phyloP scores from a whole-genome alignment of 2,113 vertebrate species.

The Notarius lentiginosus region DNA sequence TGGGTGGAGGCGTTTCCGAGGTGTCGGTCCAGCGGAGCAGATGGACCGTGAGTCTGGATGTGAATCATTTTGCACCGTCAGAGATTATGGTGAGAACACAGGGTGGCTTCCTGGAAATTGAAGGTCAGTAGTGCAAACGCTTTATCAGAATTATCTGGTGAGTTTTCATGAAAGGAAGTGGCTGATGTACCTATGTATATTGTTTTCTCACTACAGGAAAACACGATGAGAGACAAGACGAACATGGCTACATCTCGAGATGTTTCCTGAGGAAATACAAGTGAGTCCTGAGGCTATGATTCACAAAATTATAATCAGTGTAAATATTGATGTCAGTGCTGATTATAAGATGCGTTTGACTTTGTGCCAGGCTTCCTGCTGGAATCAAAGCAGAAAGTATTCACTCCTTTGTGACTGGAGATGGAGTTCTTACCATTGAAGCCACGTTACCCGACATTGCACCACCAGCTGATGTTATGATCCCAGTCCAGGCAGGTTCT shows the following conservation, averaged over 20 bases:
- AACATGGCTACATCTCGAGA: constrained; percentile 72
- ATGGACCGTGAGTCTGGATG: constrained; percentile 74
- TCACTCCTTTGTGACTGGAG: constrained; percentile 61
- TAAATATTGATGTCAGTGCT: background rate
- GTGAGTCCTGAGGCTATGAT: constrained; percentile 57
- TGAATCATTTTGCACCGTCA: constrained; percentile 70
- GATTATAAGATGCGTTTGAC: constrained; percentile 6
- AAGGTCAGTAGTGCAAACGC: constrained; percentile 60
- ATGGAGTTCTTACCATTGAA: constrained; percentile 72
- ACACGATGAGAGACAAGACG: constrained; percentile 73
- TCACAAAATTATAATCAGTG: constrained; percentile 9
- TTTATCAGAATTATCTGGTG: background rate
- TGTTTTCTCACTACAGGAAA: constrained; percentile 59
- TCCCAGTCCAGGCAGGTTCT: constrained; percentile 67
- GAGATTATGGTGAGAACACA: constrained; percentile 68
- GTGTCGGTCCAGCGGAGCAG: constrained; percentile 51
- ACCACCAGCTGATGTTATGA: constrained; percentile 53
- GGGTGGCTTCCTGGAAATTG: constrained; percentile 68
- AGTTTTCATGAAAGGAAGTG: background rate
- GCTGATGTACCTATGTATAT: background rate
- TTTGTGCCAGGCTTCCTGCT: constrained; percentile 66
- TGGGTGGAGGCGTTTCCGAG: constrained; percentile 51
- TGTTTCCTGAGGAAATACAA: constrained; percentile 76
- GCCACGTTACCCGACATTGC: constrained; percentile 59
- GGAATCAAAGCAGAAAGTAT: constrained; percentile 61